Base-by-base conservation (phyloP, 2,888 invertebrate genomes). In the Tetranychus truncatus region DNA sequence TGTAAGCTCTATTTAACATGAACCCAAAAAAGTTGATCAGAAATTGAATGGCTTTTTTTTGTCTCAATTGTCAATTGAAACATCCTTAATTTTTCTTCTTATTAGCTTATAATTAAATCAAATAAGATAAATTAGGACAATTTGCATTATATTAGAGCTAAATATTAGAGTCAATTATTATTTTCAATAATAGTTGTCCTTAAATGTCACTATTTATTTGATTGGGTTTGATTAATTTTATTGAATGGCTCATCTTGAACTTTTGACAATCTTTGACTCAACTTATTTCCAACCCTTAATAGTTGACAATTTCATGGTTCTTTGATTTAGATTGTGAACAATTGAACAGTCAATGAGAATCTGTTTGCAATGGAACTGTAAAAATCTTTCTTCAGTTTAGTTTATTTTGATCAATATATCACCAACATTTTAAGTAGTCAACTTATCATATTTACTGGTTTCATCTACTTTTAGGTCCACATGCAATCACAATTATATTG, bases 401-500 rank as follows among this genome's bases (percentile, higher is more conserved):
- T 34, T 34, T 34, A 34, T 34, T 1, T 34, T 34, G 3, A 34
- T 34, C 34, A 34, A 34, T 34, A 34, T 34, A 34, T 34, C 34
- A 34, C 34, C 34, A 34, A 34, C 34, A 34, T 34, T 34, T 55
- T 55, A 7, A 55, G 3, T 55, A 15, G 55, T 55, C 3, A 15
- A 55, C 15, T 9, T 7, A 15, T 55, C 7, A 15, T 55, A 5
- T 55, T 55, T 55, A 55, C 55, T 15, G 9, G 11, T 55, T 55
- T 55, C 3, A 55, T 55, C 6, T 15, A 55, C 7, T 55, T 55
- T 55, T 15, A 81, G 93, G 93, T 0, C 87, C 94, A 0, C 93
- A 94, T 82, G 88, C 89, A 77, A 88, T 94, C 67, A 88, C 90
- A 77, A 88, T 94, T 45, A 86, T 90, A 44, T 76, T 79, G 65